phyloP scores from a whole-genome alignment of 2,888 invertebrate species.

The Limenitis camilla region DNA sequence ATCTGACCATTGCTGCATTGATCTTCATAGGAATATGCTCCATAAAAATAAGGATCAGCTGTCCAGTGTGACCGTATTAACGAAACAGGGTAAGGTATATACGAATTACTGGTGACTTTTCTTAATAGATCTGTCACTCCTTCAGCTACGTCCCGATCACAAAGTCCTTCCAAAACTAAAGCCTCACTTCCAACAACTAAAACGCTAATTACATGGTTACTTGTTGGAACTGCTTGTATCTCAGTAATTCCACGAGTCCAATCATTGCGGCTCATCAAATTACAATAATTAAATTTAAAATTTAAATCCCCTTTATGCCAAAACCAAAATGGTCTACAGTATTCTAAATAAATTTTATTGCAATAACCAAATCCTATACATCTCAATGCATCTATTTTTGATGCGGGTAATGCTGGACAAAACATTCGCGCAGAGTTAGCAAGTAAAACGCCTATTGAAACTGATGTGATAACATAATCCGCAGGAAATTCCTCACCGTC shows the following conservation, averaged over 20 bases:
- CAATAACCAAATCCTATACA: slow-evolving; percentile 82
- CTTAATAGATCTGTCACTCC: slow-evolving; percentile 78
- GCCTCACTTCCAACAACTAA: slow-evolving; percentile 81
- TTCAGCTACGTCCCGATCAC: slow-evolving; percentile 79
- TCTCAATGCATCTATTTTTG: slow-evolving; percentile 80
- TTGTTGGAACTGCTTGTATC: slow-evolving; percentile 79
- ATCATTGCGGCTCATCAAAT: slow-evolving; percentile 68
- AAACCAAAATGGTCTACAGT: slow-evolving; percentile 81
- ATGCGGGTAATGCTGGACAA: slow-evolving; percentile 79
- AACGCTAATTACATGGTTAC: slow-evolving; percentile 81
- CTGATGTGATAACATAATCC: slow-evolving; percentile 86
- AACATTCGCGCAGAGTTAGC: slow-evolving; percentile 76
- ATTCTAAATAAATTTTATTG: slow-evolving; percentile 85
- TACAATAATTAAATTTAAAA: slow-evolving; percentile 76
- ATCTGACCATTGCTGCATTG: slow-evolving; percentile 44
- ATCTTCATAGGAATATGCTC: slow-evolving; percentile 78
- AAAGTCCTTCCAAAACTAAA: slow-evolving; percentile 77
- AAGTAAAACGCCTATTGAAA: slow-evolving; percentile 82
- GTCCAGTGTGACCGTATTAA: slow-evolving; percentile 83
- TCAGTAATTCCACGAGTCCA: slow-evolving; percentile 84
- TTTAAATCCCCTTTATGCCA: slow-evolving; percentile 79
- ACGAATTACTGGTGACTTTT: slow-evolving; percentile 73
- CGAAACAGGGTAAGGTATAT: slow-evolving; percentile 79
- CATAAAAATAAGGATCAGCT: slow-evolving; percentile 80
- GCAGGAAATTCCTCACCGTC: slow-evolving; percentile 82